phyloP scores from a whole-genome alignment of 2,113 vertebrate species.

The Antechinus stuartii region DNA sequence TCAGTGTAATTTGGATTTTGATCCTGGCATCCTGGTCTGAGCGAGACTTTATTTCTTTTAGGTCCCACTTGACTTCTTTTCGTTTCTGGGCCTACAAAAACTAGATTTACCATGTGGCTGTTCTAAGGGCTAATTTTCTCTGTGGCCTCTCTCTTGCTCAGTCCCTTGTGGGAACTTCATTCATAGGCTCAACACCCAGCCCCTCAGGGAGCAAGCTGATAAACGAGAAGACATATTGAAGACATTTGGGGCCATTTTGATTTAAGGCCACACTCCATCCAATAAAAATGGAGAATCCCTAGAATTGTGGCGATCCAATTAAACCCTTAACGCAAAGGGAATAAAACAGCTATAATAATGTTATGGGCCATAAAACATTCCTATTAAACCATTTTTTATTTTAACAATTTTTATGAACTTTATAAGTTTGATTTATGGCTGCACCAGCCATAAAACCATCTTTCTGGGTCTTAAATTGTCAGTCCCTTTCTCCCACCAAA shows the following conservation, averaged over 20 bases:
- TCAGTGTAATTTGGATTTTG: neutral
- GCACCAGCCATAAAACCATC: conserved; percentile 83
- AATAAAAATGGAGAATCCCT: conserved; percentile 83
- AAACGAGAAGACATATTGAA: conserved; percentile 78
- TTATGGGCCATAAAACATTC: conserved; percentile 88
- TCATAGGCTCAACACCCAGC: neutral
- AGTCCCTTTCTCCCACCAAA: conserved; percentile 81
- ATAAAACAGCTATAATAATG: conserved; percentile 88
- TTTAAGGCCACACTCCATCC: conserved; percentile 81
- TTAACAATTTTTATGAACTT: conserved; percentile 90
- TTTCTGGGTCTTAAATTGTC: conserved; percentile 86
- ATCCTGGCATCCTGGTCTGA: neutral
- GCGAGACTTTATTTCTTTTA: conserved; percentile 13
- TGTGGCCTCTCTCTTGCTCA: neutral
- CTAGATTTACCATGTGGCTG: neutral
- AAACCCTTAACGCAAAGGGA: conserved; percentile 86
- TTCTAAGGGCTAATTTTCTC: neutral
- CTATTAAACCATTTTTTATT: conserved; percentile 91
- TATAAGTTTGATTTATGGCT: conserved; percentile 88
- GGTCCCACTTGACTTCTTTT: conserved; percentile 4
- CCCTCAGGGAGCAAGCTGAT: conserved; percentile 46
- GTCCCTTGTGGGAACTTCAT: neutral
- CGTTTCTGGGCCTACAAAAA: neutral
- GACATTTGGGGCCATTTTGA: conserved; percentile 82
- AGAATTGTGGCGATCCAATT: conserved; percentile 88